phyloP scores from a whole-genome alignment of 2,888 invertebrate species.

The Beris chalybata region DNA sequence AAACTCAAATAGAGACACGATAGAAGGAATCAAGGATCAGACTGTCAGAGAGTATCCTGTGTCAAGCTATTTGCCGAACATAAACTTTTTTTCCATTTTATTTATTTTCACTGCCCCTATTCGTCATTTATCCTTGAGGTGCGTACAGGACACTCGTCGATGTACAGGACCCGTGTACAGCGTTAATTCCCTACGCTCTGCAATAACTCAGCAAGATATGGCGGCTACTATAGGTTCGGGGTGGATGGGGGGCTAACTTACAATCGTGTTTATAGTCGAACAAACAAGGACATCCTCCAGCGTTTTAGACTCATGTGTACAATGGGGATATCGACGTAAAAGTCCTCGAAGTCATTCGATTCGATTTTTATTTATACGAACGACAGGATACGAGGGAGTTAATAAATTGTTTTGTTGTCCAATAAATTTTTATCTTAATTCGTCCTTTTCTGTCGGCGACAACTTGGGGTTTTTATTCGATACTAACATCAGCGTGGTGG shows the following conservation, averaged over 20 bases:
- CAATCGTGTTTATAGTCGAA: conserved; percentile 23
- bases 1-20: conserved; percentile 1
- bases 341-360: not conserved
- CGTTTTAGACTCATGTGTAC: not conserved
- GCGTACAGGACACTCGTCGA: too few relatives aligned
- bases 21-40: not conserved
- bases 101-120: conserved; percentile 25
- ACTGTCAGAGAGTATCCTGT: conserved; percentile 13
- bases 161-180: too few relatives aligned
- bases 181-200: too few relatives aligned
- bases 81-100: conserved; percentile 32
- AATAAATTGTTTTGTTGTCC: conserved; percentile 9
- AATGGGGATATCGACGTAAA: too few relatives aligned
- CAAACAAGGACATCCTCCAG: conserved; percentile 11
- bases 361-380: not conserved
- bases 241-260: too few relatives aligned
- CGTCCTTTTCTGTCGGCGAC: not conserved
- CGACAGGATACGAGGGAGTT: conserved; percentile 4
- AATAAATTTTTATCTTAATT: conserved; percentile 16
- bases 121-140: conserved; percentile 1
- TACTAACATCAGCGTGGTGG: too few relatives aligned
- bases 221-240: too few relatives aligned
- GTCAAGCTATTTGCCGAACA: conserved; percentile 31
- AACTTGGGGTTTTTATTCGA: too few relatives aligned
- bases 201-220: too few relatives aligned